Conservation (phyloP, 2,888 invertebrate species). For the Leptogaster cylindrica region DNA sequence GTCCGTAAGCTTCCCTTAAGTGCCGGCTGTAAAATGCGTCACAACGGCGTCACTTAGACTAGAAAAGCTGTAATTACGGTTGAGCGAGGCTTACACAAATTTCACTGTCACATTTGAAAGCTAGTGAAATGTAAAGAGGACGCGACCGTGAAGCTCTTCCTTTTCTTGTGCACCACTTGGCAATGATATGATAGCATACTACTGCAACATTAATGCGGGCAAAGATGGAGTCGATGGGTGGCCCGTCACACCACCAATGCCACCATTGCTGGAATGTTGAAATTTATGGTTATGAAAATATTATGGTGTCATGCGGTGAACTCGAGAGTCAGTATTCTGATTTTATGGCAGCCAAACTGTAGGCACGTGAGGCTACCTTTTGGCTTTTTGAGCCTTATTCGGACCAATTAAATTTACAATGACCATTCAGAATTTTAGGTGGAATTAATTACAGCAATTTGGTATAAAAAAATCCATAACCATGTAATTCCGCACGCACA, state of each 20-base stretch:
- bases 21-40: constrained; percentile 14
- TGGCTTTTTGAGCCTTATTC: no score
- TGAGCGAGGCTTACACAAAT: constrained; percentile 13
- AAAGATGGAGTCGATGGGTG: no score
- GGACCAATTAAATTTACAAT: not conserved
- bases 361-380: not conserved
- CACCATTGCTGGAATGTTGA: no score
- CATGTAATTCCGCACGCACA: not conserved
- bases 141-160: constrained; percentile 6
- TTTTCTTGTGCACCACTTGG: constrained; percentile 3
- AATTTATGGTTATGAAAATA: no score
- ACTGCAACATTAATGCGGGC: not conserved
- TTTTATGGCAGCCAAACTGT: constrained; percentile 4
- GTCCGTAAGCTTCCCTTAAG: constrained; percentile 15
- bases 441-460: no score
- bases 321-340: constrained; percentile 10
- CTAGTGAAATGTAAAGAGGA: not conserved
- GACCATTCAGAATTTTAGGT: no score
- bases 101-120: not conserved
- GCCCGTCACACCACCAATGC: no score
- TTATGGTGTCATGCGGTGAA: no score
- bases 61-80: constrained; percentile 18
- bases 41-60: constrained; percentile 17
- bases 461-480: no score
- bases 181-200: constrained; percentile 10